Evolutionary conservation across 2,888 invertebrate species (phyloP).

Genomic region (Bimastos eiseni): DNA sequence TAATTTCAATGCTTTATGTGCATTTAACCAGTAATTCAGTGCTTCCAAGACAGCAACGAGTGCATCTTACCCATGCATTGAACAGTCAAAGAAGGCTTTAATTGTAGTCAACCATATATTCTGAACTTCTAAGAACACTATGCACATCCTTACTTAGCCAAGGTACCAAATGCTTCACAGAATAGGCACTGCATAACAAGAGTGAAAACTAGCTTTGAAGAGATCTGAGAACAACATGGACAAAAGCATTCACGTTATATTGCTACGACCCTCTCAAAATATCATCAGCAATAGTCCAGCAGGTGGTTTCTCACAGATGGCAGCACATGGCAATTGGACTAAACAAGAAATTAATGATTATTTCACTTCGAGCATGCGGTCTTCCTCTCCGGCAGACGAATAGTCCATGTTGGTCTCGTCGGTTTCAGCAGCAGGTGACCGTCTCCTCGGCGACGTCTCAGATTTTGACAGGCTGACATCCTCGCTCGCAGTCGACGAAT

Average conservation of each 20-base stretch:
- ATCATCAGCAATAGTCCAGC: neutral
- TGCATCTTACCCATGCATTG: neutral
- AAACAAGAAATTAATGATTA: neutral
- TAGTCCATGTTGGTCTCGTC: conserved; percentile 4
- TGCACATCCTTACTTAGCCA: too few relatives aligned
- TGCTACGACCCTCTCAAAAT: neutral
- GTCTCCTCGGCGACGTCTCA: neutral
- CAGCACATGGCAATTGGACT: neutral
- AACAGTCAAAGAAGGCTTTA: neutral
- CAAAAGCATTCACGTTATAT: neutral
- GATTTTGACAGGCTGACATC: neutral
- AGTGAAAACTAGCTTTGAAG: neutral
- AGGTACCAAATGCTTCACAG: too few relatives aligned
- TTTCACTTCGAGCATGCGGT: neutral
- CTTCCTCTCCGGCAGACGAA: neutral
- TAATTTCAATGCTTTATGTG: too few relatives aligned
- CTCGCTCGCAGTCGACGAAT: neutral
- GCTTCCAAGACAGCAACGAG: neutral
- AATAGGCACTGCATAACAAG: too few relatives aligned
- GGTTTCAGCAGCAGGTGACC: neutral
- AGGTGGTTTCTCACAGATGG: neutral
- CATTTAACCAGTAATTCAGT: too few relatives aligned
- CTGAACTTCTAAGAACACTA: neutral
- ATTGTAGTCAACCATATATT: neutral
- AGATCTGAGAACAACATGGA: neutral